Evolutionary conservation across 2,797 vertebrate genomes (phyloP).

Genomic region (Aplochiton taeniatus): DNA sequence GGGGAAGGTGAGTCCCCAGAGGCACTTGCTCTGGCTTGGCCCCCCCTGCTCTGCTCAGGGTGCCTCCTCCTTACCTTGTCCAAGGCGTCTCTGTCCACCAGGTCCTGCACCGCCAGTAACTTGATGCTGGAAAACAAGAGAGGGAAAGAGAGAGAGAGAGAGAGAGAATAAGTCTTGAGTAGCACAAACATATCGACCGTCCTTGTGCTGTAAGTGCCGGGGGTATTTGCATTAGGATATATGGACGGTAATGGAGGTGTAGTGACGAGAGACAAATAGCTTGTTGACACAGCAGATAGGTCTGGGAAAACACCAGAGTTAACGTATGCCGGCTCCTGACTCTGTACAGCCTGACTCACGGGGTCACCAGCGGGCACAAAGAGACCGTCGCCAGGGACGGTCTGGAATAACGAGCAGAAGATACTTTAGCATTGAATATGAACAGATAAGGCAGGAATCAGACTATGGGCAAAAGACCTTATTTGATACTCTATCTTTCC

Average conservation of each 20-base stretch:
- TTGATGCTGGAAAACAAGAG: constrained; percentile 80
- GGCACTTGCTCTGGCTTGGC: background rate
- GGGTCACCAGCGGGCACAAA: background rate
- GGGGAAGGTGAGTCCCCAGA: background rate
- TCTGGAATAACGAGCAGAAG: background rate
- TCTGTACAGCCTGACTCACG: constrained; percentile 3
- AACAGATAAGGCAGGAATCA: background rate
- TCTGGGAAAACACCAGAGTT: background rate
- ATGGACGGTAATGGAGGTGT: background rate
- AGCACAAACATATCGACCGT: no score
- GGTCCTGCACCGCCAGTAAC: constrained; percentile 92
- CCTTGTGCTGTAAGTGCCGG: no score
- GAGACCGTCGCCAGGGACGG: background rate
- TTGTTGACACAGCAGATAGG: constrained; percentile 32
- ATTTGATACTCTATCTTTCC: background rate
- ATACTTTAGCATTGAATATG: background rate
- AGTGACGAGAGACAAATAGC: background rate
- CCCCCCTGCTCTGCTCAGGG: background rate
- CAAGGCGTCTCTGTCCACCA: constrained; percentile 87
- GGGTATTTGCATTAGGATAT: no score
- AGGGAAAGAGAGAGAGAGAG: background rate
- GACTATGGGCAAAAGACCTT: constrained; percentile 24
- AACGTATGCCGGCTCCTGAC: background rate
- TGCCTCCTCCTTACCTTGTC: constrained; percentile 83
- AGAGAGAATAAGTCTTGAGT: background rate